Base-by-base conservation (phyloP, 1,140 invertebrate genomes). In the Portunus trituberculatus region DNA sequence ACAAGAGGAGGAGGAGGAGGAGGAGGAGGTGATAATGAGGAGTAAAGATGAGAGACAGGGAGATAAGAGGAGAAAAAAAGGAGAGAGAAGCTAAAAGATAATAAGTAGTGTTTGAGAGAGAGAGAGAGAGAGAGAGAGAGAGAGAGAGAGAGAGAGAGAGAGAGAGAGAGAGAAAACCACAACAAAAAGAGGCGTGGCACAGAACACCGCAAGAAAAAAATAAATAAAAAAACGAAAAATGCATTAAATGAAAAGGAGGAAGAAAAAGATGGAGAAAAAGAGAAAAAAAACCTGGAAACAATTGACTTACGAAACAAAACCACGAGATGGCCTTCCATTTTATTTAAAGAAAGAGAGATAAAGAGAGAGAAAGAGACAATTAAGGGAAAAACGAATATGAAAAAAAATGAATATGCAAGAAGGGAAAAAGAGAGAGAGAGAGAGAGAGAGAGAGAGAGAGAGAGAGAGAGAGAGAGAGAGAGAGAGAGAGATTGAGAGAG, bases 381-480 rank as follows among this genome's bases (percentile, higher is more conserved):
- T 16, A 59, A 12, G 46, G 10, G 14, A 48, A 25, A 31, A 46
- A 14, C 14, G 31, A n/a, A 59, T 16, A 48, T 6, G 48, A 91
- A 46, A 7, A 14, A n/a, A 16, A 52, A 48, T 0, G 14, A 59
- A 29, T 25, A 28, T n/a, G 48, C 12, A 59, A 4, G 28, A 83
- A 31, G 29, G 31, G 31, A 25, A 32, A 32, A 4, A 20, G 28
- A 82, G 52, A 92, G 29, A 31, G 20, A 3, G 12, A 83, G 39
- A 45, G 31, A 32, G 16, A 25, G 29, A 83, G 76, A 83, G 59
- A 83, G 20, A 45, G 32, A 29, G 76, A 92, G 76, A 45, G 32
- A 83, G 76, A 92, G 59, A 92, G 91, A 83, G 28, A 92, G 59
- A 92, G 32, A 83, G 76, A 76, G 91, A 92, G 91, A 83, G 67